Conservation (phyloP, 2,888 invertebrate species). For the Troides aeacus region DNA sequence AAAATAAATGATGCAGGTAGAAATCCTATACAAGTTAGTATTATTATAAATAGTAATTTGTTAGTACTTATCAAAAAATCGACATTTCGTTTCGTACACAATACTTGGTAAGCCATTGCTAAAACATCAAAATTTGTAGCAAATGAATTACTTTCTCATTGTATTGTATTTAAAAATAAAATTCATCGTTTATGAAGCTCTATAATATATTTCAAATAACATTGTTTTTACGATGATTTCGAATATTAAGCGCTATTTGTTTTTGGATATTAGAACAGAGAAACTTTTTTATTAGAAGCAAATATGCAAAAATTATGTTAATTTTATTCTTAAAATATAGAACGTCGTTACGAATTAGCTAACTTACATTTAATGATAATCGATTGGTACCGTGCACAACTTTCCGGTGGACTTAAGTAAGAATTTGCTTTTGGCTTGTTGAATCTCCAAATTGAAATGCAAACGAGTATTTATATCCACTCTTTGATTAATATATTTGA, state of each 20-base stretch:
- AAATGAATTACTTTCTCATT: too few relatives aligned
- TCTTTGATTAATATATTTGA: conserved; percentile 17
- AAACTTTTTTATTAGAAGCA: not conserved
- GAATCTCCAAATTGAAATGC: conserved; percentile 20
- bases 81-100: too few relatives aligned
- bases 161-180: too few relatives aligned
- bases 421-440: conserved; percentile 6
- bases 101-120: too few relatives aligned
- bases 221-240: too few relatives aligned
- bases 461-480: conserved; percentile 15
- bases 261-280: not conserved
- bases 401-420: conserved; percentile 14
- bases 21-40: too few relatives aligned
- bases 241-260: not conserved
- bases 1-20: not conserved
- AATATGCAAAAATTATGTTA: conserved; percentile 4
- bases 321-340: not conserved
- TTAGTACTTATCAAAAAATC: too few relatives aligned
- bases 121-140: too few relatives aligned
- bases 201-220: too few relatives aligned
- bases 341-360: not conserved
- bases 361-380: conserved; percentile 5
- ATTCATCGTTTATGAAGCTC: too few relatives aligned
- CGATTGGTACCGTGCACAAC: conserved; percentile 10
- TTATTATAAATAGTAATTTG: too few relatives aligned